Conservation (phyloP, 35 echinoderm and acorn worm genomes). For the Diadema setosum region DNA sequence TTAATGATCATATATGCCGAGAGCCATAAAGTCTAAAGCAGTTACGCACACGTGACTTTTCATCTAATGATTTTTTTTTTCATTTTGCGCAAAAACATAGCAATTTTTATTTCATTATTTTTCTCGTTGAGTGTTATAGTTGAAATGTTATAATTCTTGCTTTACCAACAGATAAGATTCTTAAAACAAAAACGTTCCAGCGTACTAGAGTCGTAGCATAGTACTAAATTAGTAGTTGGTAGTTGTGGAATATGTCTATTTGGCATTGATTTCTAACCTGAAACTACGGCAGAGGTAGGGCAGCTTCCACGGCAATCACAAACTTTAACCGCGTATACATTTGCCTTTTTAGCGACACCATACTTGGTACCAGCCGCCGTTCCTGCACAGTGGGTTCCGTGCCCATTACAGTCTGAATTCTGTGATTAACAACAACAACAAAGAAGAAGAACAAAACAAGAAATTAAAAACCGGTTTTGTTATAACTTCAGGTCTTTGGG, state of each 20-base stretch:
- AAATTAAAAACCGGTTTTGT: too few relatives aligned
- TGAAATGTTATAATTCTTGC: not conserved
- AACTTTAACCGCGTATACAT: not conserved
- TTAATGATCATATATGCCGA: not conserved
- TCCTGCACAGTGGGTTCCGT: constrained; percentile 24
- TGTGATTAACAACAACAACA: too few relatives aligned
- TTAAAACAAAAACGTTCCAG: not conserved
- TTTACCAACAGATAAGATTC: not conserved
- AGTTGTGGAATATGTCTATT: not conserved
- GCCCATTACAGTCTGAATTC: not conserved
- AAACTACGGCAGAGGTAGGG: too few relatives aligned
- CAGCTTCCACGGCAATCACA: too few relatives aligned
- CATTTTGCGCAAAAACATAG: too few relatives aligned
- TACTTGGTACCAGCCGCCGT: not conserved
- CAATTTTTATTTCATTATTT: not conserved
- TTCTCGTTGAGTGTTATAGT: not conserved
- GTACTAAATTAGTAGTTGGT: too few relatives aligned
- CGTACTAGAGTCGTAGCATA: too few relatives aligned
- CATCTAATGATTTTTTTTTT: too few relatives aligned
- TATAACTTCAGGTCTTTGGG: too few relatives aligned
- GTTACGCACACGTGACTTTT: too few relatives aligned
- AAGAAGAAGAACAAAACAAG: too few relatives aligned
- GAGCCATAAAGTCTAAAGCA: too few relatives aligned
- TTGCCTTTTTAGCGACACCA: not conserved
- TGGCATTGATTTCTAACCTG: not conserved